A percentile compares a stretch with the other conserved stretches of the same genome.
phyloP scores from a whole-genome alignment of 2,797 vertebrate genomes.

The Rhabdomys pumilio region DNA sequence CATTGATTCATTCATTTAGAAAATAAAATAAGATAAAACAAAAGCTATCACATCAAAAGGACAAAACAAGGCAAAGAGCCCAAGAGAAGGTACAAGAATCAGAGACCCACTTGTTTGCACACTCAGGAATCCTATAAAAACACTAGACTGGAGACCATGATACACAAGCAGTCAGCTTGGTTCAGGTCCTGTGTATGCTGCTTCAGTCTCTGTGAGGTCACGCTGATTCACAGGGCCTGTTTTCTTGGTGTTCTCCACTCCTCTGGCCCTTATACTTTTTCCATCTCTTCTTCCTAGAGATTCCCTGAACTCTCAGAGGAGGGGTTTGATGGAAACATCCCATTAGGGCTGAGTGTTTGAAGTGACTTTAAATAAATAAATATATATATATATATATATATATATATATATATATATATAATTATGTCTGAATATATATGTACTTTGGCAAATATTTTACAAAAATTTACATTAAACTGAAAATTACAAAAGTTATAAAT shows the following conservation, averaged over 20 bases:
- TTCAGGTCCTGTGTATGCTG: background rate
- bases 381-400: too few species aligned
- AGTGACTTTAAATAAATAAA: conserved; percentile 44
- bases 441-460: conserved; percentile 43
- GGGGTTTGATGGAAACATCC: background rate
- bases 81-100: background rate
- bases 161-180: too few species aligned
- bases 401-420: too few species aligned
- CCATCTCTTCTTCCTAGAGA: background rate
- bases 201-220: background rate
- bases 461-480: conserved; percentile 57
- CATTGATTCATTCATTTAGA: background rate
- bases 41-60: background rate
- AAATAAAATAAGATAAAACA: background rate
- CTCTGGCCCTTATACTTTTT: background rate
- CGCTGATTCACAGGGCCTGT: background rate
- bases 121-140: background rate
- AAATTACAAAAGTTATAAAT: conserved; percentile 63
- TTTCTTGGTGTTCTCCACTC: background rate
- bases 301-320: background rate
- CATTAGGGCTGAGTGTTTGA: background rate
- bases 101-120: background rate
- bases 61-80: too few species aligned
- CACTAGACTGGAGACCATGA: background rate
- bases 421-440: background rate